Conservation (phyloP, 2,888 invertebrate species). For the Tachystola acroxantha region DNA sequence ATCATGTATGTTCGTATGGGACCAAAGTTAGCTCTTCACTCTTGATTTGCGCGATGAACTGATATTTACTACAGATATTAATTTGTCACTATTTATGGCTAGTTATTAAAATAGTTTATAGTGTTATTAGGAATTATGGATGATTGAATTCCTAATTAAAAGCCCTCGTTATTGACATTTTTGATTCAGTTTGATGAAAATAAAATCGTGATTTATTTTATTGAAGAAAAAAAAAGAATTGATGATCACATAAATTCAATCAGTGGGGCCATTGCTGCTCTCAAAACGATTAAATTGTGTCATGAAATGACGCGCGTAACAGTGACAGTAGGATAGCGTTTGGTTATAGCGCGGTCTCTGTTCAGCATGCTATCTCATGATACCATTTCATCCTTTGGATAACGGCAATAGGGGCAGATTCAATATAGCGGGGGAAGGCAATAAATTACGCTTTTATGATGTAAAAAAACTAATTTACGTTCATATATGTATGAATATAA, state of each 20-base stretch:
- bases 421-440: slow-evolving; percentile 81
- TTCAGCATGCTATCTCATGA: too few relatives aligned
- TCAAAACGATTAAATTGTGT: too few relatives aligned
- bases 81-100: slow-evolving; percentile 20
- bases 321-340: too few relatives aligned
- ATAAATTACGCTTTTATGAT: slow-evolving; percentile 82
- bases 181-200: slow-evolving; percentile 7
- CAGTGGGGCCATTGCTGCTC: too few relatives aligned
- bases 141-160: slow-evolving; percentile 12
- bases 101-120: slow-evolving; percentile 7
- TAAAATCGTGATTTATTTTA: slow-evolving; percentile 2
- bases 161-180: slow-evolving; percentile 2
- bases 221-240: not conserved
- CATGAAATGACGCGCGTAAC: too few relatives aligned
- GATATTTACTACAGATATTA: slow-evolving; percentile 26
- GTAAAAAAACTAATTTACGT: slow-evolving; percentile 55
- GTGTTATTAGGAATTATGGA: slow-evolving; percentile 2
- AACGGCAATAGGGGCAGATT: too few relatives aligned
- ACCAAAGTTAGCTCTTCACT: slow-evolving; percentile 27
- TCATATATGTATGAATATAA: slow-evolving; percentile 10
- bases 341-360: too few relatives aligned
- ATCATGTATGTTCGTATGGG: slow-evolving; percentile 19
- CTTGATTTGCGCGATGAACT: slow-evolving; percentile 32
- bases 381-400: too few relatives aligned
- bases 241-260: slow-evolving; percentile 17